Evolutionary conservation across 2,888 invertebrate genomes (phyloP), one percentile per base, ranked within the genome.

Genomic region (Sclerodermus sp.): DNA sequence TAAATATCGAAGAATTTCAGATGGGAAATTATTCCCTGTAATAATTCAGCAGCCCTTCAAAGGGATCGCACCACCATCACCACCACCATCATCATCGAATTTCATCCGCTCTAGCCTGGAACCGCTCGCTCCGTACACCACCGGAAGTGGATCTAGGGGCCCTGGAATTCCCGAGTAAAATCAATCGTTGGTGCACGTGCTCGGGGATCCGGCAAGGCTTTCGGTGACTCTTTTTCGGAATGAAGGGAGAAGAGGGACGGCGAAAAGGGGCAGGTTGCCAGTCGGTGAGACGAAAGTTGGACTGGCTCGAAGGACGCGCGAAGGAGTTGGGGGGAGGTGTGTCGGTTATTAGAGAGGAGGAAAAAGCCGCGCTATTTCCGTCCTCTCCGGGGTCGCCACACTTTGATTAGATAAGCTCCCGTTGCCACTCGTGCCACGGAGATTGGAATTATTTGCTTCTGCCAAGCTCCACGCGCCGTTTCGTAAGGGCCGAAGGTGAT

Each of bases 311-410:
- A 58, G 64, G 53, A 64, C 64, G 57, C 63, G 23, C 23, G 23
- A 23, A 23, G 23, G 66, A 67, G 65, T 63, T 57, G 59, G 51
- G 68, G 61, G 53, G 54, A 59, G 55, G 59, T 54, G 60, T 56
- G 54, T 47, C 58, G 52, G 53, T 34, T 56, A 68, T 64, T 62
- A 60, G 64, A 65, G 62, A 64, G 63, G 57, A 68, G 66, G 63
- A 69, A 69, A 61, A 64, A 72, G 67, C 62, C 67, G 55, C 67
- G 66, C 63, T 72, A 67, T 68, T 73, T 74, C 73, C 73, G 73
- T 68, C 64, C 59, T 63, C 58, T n/a, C 52, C 59, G 64, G 56
- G 57, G 56, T 60, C 62, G 66, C 61, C 67, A 57, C 57, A 62
- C 60, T 65, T 67, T 66, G 68, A 67, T 69, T 69, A 69, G 68